Evolutionary conservation across 2,113 vertebrate genomes (phyloP).

Genomic region (Bothrops jararaca): DNA sequence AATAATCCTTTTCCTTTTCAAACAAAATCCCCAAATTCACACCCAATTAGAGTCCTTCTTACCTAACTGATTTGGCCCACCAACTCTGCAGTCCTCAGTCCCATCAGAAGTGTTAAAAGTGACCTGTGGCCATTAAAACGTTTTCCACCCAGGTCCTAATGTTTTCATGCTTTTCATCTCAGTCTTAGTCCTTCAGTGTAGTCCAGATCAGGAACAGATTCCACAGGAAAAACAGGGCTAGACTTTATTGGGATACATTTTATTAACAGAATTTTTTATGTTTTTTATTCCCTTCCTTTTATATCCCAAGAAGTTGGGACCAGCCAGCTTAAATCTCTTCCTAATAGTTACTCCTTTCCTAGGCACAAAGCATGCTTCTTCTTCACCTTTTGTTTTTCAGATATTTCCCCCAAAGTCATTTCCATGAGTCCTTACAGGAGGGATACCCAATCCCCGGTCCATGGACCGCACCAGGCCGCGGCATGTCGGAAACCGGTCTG

Average conservation of each 20-base stretch:
- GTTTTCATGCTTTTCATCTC: not conserved
- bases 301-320: not conserved
- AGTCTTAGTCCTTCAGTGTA: not conserved
- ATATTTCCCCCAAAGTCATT: not conserved
- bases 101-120: not conserved
- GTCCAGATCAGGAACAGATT: not conserved
- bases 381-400: not conserved
- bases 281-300: not conserved
- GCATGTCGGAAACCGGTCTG: too few relatives aligned
- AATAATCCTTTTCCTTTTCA: not conserved
- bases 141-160: not conserved
- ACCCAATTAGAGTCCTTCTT: not conserved
- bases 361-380: not conserved
- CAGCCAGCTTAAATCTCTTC: not conserved
- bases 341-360: not conserved
- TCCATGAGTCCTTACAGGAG: not conserved
- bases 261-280: not conserved
- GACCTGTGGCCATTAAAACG: not conserved
- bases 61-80: not conserved
- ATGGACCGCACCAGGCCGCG: too few relatives aligned
- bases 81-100: not conserved
- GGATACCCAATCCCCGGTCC: too few relatives aligned
- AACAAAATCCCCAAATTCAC: not conserved
- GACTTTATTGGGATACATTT: not conserved
- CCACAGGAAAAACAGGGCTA: not conserved